phyloP scores from a whole-genome alignment of 2,797 vertebrate species.

The Nasua narica region DNA sequence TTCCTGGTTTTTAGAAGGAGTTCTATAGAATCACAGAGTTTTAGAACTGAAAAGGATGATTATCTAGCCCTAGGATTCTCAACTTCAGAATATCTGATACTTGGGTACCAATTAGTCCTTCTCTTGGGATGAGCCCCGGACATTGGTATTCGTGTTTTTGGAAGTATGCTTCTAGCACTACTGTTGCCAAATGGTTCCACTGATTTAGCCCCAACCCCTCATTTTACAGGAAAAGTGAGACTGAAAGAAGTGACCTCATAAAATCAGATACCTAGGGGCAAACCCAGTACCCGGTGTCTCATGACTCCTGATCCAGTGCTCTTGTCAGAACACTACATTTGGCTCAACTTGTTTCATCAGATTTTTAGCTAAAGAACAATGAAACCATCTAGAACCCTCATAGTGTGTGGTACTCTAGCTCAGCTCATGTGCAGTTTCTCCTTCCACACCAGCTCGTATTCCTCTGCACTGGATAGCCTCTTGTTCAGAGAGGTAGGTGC shows the following conservation, averaged over 20 bases:
- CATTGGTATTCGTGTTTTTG: neutral
- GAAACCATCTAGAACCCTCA: neutral
- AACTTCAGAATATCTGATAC: neutral
- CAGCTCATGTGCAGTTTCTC: neutral
- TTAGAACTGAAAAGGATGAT: neutral
- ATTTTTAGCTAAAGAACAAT: neutral
- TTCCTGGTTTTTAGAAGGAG: neutral
- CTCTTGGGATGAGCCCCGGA: neutral
- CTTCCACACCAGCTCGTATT: neutral
- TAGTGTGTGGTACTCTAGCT: neutral
- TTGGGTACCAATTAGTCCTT: neutral
- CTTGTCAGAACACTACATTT: neutral
- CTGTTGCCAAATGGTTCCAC: neutral
- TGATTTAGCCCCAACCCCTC: neutral
- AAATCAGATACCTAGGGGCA: neutral
- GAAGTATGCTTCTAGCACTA: neutral
- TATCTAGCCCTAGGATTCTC: neutral
- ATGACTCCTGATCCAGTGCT: neutral
- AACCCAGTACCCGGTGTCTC: neutral
- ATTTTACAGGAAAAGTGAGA: conserved; percentile 18
- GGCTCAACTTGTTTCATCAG: neutral
- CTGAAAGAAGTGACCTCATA: neutral
- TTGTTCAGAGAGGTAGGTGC: neutral
- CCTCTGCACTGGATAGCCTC: neutral
- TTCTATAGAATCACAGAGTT: neutral